Evolutionary conservation across 2,113 vertebrate genomes (phyloP).

Genomic region (Nipponia nippon): DNA sequence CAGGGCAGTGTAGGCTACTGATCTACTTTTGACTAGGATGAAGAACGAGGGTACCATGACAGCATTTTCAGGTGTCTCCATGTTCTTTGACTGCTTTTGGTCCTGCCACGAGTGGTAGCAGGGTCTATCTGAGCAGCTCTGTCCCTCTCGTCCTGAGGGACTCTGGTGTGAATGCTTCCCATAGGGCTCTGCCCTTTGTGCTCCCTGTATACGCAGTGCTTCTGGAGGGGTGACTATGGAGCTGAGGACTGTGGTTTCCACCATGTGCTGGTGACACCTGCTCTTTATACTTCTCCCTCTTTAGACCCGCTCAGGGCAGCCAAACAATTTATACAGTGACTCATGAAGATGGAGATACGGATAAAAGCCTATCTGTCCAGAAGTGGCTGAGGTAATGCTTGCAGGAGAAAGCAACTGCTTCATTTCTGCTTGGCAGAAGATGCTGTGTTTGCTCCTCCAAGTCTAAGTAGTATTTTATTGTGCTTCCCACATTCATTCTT

Average conservation of each 20-base stretch:
- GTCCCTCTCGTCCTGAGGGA: not conserved
- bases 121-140: not conserved
- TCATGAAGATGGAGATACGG: conserved; percentile 14
- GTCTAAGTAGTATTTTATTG: not conserved
- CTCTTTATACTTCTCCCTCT: not conserved
- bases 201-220: not conserved
- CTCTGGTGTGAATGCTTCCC: not conserved
- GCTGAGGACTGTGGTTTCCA: not conserved
- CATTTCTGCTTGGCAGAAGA: conserved; percentile 6
- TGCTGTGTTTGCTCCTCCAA: not conserved
- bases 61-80: not conserved
- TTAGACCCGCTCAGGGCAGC: not conserved
- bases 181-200: not conserved
- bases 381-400: conserved; percentile 43
- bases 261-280: not conserved
- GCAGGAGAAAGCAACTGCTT: not conserved
- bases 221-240: not conserved
- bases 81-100: not conserved
- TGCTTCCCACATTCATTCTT: not conserved
- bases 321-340: not conserved
- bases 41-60: not conserved
- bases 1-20: not conserved
- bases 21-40: not conserved
- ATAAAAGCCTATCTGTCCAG: conserved; percentile 35
- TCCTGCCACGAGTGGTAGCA: not conserved